A percentile compares a stretch with the other conserved stretches of the same genome.
phyloP scores from a whole-genome alignment of 2,797 vertebrate genomes.

The Muraenolepis orangiensis region DNA sequence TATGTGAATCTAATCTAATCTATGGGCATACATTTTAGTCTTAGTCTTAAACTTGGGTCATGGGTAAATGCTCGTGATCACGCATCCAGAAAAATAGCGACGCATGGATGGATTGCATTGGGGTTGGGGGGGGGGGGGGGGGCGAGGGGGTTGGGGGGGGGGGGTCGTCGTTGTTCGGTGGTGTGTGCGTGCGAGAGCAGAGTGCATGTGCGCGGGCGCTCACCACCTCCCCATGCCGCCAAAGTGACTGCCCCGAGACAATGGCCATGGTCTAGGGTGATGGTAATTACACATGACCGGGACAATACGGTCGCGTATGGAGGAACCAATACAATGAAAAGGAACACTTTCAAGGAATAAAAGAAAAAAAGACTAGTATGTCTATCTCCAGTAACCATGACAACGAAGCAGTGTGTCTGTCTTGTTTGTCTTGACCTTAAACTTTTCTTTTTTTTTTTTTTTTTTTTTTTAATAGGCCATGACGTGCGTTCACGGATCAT shows the following conservation, averaged over 20 bases:
- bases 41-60: neutral
- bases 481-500: no score
- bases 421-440: no score
- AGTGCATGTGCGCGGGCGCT: constrained; percentile 4
- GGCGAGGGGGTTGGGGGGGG: neutral
- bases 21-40: neutral
- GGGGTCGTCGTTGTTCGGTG: constrained; percentile 11
- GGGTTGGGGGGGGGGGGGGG: neutral
- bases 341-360: constrained; percentile 66
- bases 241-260: constrained; percentile 69
- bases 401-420: no score
- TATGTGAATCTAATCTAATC: no score
- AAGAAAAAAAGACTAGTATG: neutral
- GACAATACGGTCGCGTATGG: constrained; percentile 67
- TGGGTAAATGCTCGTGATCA: constrained; percentile 13
- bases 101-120: constrained; percentile 17
- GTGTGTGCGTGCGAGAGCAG: constrained; percentile 23
- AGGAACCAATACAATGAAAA: constrained; percentile 70
- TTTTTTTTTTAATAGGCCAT: no score
- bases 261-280: constrained; percentile 64
- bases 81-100: constrained; percentile 36
- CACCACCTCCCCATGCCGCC: constrained; percentile 59
- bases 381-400: neutral
- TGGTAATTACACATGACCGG: constrained; percentile 72
- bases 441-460: no score